Conservation (phyloP, 1,140 invertebrate species). For the Fopius arisanus region DNA sequence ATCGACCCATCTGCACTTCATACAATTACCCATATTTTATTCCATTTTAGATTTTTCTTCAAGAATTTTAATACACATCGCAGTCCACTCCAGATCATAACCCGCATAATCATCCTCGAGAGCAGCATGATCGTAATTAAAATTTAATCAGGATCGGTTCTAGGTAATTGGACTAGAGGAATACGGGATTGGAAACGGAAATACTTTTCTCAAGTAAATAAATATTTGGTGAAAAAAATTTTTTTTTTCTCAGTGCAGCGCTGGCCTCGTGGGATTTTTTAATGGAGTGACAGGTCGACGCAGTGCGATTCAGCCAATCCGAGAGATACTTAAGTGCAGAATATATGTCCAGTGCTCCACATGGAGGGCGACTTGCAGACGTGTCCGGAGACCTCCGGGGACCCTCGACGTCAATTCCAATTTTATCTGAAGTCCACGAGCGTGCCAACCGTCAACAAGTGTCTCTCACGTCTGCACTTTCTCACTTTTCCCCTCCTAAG, state of each 20-base stretch:
- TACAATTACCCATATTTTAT: constrained; percentile 1
- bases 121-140: no score
- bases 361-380: not conserved
- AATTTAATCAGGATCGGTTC: no score
- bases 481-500: not conserved
- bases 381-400: not conserved
- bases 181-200: no score
- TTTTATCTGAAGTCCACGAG: not conserved
- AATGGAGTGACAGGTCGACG: not conserved
- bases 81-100: no score
- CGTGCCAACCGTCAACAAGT: constrained; percentile 30
- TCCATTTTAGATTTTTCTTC: not conserved
- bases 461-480: constrained; percentile 15
- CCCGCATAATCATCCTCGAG: no score
- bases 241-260: not conserved
- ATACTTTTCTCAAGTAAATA: no score
- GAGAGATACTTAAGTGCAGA: not conserved
- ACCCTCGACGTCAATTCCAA: constrained; percentile 1
- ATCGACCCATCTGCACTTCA: not conserved
- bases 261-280: not conserved
- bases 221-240: not conserved
- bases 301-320: not conserved
- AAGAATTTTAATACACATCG: no score
- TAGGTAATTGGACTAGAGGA: no score
- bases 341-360: not conserved